A percentile compares a stretch with the other conserved stretches of the same genome.
Evolutionary conservation across 2,113 vertebrate genomes (phyloP).

Genomic region (Centropristis striata): DNA sequence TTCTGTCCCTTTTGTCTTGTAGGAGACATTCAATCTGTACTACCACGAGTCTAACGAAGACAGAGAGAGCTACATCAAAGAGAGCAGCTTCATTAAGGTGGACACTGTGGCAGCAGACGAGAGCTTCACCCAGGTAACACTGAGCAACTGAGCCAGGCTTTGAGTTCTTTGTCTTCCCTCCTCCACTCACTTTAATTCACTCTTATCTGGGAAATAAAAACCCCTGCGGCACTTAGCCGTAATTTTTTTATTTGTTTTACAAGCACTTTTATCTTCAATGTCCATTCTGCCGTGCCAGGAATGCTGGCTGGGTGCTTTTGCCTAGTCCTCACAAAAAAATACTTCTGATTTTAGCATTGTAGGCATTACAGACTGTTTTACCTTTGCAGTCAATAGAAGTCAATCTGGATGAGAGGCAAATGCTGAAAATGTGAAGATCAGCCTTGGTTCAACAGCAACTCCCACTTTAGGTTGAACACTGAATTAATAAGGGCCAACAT

Average conservation of each 20-base stretch:
- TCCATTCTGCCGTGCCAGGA: slow-evolving; percentile 41
- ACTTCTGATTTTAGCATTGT: slow-evolving; percentile 32
- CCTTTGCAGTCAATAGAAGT: slow-evolving; percentile 52
- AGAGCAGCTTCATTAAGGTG: slow-evolving; percentile 97
- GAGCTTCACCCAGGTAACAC: slow-evolving; percentile 94
- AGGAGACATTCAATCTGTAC: slow-evolving; percentile 99
- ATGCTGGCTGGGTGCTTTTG: slow-evolving; percentile 46
- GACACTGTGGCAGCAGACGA: slow-evolving; percentile 98
- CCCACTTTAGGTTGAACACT: slow-evolving; percentile 45
- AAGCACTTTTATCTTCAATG: slow-evolving; percentile 63
- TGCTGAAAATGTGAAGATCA: slow-evolving; percentile 49
- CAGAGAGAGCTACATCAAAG: slow-evolving; percentile 94
- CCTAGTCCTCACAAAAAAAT: slow-evolving; percentile 31
- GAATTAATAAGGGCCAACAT: slow-evolving; percentile 38
- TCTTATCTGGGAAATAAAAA: slow-evolving; percentile 57
- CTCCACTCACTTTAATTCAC: slow-evolving; percentile 63
- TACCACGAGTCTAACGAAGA: slow-evolving; percentile 97
- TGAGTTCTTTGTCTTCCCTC: slow-evolving; percentile 55
- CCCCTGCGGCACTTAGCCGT: slow-evolving; percentile 44
- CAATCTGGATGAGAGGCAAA: slow-evolving; percentile 47
- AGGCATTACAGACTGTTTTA: slow-evolving; percentile 46
- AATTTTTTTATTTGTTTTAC: slow-evolving; percentile 61
- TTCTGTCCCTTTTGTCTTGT: slow-evolving; percentile 35
- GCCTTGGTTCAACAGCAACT: slow-evolving; percentile 40
- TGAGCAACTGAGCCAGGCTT: slow-evolving; percentile 56